Evolutionary conservation across 2,113 vertebrate genomes (phyloP).

Genomic region (Psophia crepitans): DNA sequence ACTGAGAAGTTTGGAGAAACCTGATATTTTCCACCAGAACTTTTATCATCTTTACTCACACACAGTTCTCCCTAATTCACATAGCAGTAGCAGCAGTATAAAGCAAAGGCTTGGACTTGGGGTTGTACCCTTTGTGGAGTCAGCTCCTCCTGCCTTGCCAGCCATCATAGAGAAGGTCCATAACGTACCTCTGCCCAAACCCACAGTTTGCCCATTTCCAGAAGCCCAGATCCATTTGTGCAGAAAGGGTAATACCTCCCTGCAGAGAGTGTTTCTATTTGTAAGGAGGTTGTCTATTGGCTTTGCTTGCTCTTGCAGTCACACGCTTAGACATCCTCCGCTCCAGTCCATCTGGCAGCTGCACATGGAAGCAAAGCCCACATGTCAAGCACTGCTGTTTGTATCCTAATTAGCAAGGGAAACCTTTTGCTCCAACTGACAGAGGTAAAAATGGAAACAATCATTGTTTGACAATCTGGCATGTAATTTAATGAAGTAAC

Average conservation of each 20-base stretch:
- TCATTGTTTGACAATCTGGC: background rate
- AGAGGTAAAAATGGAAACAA: background rate
- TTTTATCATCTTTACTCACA: background rate
- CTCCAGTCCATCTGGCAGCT: conserved; percentile 3
- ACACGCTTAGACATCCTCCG: background rate
- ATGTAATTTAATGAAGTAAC: background rate
- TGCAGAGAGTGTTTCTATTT: background rate
- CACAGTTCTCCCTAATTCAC: background rate
- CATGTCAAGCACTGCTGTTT: background rate
- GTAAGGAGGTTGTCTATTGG: background rate
- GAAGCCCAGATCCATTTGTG: background rate
- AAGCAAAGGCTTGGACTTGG: background rate
- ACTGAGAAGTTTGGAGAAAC: background rate
- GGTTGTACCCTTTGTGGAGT: background rate
- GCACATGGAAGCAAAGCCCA: background rate
- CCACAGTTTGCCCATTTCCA: background rate
- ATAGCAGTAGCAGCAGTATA: background rate
- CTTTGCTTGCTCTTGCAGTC: background rate
- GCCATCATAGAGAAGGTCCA: background rate
- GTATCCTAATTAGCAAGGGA: background rate
- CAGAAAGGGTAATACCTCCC: background rate
- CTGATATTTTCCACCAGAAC: background rate
- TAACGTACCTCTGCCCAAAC: background rate
- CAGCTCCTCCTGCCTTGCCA: background rate
- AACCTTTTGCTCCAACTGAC: background rate